Conservation (phyloP, 2,113 vertebrate species). For the Datnioides undecimradiatus region DNA sequence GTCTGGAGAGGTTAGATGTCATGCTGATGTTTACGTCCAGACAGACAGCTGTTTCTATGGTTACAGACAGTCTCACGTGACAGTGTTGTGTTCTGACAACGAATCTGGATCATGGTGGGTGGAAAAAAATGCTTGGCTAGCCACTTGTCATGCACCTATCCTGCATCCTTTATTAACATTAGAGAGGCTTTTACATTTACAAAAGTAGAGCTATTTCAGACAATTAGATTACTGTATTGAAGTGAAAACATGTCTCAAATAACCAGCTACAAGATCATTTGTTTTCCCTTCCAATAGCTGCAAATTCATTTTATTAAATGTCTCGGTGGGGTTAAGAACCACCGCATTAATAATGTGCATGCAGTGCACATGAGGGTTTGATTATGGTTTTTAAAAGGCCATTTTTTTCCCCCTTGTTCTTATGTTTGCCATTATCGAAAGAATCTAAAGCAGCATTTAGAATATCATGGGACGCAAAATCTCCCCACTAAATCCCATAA, state of each 20-base stretch:
- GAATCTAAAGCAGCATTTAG: background rate
- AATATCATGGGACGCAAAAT: background rate
- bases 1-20: slow-evolving; percentile 59
- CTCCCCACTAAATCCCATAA: background rate
- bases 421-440: background rate
- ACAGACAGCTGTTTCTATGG: slow-evolving; percentile 72
- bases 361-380: background rate
- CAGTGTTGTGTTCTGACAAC: slow-evolving; percentile 5
- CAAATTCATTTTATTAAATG: slow-evolving; percentile 5
- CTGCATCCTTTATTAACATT: background rate
- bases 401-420: background rate
- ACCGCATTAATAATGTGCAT: background rate
- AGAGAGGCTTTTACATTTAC: background rate
- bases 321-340: background rate
- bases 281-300: background rate
- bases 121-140: background rate
- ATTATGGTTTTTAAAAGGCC: background rate
- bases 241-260: background rate
- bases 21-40: slow-evolving; percentile 68
- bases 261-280: background rate
- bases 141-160: background rate
- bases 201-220: background rate
- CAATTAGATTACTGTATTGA: background rate
- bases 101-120: background rate
- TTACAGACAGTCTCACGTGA: slow-evolving; percentile 57